phyloP scores from a whole-genome alignment of 1,140 invertebrate genomes.

The Drosophila littoralis region DNA sequence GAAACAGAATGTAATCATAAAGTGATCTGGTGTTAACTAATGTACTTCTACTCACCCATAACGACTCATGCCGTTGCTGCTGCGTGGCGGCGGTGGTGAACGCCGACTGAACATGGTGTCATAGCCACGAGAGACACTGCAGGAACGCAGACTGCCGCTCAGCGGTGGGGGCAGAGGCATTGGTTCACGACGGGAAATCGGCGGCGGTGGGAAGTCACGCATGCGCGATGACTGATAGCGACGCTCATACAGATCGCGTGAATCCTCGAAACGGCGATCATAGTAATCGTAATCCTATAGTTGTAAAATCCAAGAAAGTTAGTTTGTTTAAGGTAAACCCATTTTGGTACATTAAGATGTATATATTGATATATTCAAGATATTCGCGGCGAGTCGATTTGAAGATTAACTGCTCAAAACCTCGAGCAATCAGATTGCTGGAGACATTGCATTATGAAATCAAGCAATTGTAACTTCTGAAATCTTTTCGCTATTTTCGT shows the following conservation, averaged over 20 bases:
- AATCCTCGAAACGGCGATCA: conserved; percentile 91
- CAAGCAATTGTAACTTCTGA: background rate
- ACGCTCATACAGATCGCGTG: conserved; percentile 91
- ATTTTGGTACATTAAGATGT: background rate
- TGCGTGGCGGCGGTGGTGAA: conserved; percentile 87
- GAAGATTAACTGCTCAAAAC: conserved; percentile 45
- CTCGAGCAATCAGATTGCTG: background rate
- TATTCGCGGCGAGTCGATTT: conserved; percentile 34
- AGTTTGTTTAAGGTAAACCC: background rate
- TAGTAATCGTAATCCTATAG: conserved; percentile 92
- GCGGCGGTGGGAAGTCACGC: conserved; percentile 87
- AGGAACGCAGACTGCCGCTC: conserved; percentile 86
- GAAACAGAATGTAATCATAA: background rate
- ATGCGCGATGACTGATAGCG: conserved; percentile 89
- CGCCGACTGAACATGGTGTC: conserved; percentile 92
- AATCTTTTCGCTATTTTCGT: background rate
- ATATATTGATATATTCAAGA: conserved; percentile 8
- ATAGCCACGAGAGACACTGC: conserved; percentile 88
- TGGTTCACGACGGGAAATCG: conserved; percentile 85
- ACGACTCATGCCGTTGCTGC: conserved; percentile 84
- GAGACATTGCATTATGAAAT: background rate
- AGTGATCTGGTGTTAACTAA: background rate
- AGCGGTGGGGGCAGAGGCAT: conserved; percentile 84
- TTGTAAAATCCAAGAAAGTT: conserved; percentile 6
- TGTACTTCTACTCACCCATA: conserved; percentile 68